Conservation (phyloP, 2,113 vertebrate genomes). For the Nanorana parkeri region DNA sequence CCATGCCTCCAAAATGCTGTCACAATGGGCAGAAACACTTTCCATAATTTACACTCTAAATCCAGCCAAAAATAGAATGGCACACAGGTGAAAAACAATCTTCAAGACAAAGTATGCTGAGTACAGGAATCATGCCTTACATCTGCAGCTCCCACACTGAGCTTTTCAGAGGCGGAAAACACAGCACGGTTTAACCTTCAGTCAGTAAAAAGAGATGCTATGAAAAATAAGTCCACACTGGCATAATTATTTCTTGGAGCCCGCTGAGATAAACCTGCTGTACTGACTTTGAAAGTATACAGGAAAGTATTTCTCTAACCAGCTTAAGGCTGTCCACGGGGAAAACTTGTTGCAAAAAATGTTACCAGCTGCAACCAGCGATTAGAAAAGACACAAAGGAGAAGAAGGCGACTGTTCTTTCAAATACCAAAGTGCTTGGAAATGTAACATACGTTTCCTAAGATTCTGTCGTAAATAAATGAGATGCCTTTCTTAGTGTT, state of each 20-base stretch:
- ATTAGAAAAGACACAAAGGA: conserved; percentile 45
- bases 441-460: not conserved
- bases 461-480: not conserved
- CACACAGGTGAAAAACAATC: conserved; percentile 22
- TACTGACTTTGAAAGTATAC: conserved; percentile 53
- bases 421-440: conserved; percentile 9
- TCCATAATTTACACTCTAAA: not conserved
- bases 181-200: conserved; percentile 53
- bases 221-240: conserved; percentile 52
- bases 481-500: not conserved
- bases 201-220: conserved; percentile 40
- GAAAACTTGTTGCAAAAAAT: conserved; percentile 47
- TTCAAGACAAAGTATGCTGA: conserved; percentile 1
- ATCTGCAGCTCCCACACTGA: conserved; percentile 42
- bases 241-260: conserved; percentile 55
- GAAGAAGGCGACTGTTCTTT: conserved; percentile 8
- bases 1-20: not conserved
- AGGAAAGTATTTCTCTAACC: conserved; percentile 49
- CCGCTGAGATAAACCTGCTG: conserved; percentile 51
- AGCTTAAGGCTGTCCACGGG: conserved; percentile 43
- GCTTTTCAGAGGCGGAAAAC: conserved; percentile 47
- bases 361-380: conserved; percentile 44
- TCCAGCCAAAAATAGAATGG: conserved; percentile 2
- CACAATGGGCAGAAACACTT: conserved; percentile 4
- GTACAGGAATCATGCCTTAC: conserved; percentile 18